Evolutionary conservation across 2,888 invertebrate species (phyloP).

Genomic region (Drosophila hamatofila): DNA sequence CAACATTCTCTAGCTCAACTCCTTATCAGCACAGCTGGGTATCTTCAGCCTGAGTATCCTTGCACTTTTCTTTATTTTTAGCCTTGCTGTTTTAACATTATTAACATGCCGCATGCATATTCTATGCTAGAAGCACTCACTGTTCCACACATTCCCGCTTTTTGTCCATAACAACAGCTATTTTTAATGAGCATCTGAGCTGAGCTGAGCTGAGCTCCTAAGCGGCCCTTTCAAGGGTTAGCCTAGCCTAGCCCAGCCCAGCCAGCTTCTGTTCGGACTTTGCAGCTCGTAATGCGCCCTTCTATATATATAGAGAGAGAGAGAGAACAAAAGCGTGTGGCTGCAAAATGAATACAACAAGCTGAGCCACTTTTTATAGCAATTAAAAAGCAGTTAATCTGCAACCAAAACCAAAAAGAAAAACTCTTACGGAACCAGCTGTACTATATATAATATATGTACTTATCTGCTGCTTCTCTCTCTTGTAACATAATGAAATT

Average conservation of each 20-base stretch:
- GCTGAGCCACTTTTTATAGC: constrained; percentile 30
- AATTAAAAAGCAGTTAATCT: constrained; percentile 62
- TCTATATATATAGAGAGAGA: constrained; percentile 13
- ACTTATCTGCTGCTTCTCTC: constrained; percentile 10
- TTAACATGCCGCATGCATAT: constrained; percentile 8
- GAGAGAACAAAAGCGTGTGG: constrained; percentile 27
- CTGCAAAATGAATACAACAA: constrained; percentile 27
- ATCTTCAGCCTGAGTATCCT: background rate
- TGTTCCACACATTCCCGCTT: constrained; percentile 8
- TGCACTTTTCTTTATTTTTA: background rate
- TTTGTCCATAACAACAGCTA: constrained; percentile 36
- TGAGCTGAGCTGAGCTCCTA: background rate
- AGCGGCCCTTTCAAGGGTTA: background rate
- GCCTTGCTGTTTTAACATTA: constrained; percentile 1
- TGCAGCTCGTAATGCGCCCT: constrained; percentile 46
- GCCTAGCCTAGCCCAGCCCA: background rate
- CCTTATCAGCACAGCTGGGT: background rate
- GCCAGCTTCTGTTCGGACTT: background rate
- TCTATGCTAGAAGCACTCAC: constrained; percentile 25
- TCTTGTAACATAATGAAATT: constrained; percentile 13
- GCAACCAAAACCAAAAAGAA: background rate
- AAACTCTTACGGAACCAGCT: background rate
- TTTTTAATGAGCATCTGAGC: constrained; percentile 64
- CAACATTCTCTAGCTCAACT: too few species aligned
- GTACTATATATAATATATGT: background rate